A percentile compares a stretch with the other conserved stretches of the same genome.
Conservation (phyloP, 2,888 invertebrate genomes). For the Luperina nickerlii region DNA sequence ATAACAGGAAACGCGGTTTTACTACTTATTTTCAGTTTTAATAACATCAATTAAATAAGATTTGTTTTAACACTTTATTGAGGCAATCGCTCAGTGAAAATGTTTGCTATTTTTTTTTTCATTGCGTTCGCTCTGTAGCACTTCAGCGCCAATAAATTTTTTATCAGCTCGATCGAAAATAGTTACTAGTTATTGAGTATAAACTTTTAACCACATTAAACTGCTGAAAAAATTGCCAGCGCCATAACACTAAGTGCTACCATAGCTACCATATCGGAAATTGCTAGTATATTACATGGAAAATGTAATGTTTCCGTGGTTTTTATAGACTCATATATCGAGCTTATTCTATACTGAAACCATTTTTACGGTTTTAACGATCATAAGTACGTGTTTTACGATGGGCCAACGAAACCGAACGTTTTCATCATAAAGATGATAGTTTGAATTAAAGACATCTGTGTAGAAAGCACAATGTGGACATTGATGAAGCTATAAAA, state of each 20-base stretch:
- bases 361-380: conserved; percentile 84
- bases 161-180: conserved; percentile 52
- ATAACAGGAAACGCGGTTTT: conserved; percentile 55
- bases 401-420: conserved; percentile 64
- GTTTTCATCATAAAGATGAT: conserved; percentile 63
- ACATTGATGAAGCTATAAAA: conserved; percentile 45
- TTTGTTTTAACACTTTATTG: conserved; percentile 31
- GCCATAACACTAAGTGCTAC: conserved; percentile 58
- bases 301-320: conserved; percentile 83
- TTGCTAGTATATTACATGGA: conserved; percentile 82
- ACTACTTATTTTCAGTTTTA: conserved; percentile 30
- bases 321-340: conserved; percentile 86
- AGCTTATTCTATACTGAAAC: conserved; percentile 82
- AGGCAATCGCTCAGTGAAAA: background rate
- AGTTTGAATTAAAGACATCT: conserved; percentile 52
- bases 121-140: conserved; percentile 12
- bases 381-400: conserved; percentile 86
- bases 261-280: conserved; percentile 79
- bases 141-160: conserved; percentile 29
- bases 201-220: conserved; percentile 52
- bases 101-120: conserved; percentile 18
- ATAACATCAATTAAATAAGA: conserved; percentile 41
- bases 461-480: conserved; percentile 31
- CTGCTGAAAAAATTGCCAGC: conserved; percentile 47
- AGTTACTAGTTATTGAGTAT: conserved; percentile 40